These are phyloP conservation scores for Squalus acanthias DNA, from an alignment of 2,797 vertebrate genomes.

Conservation along the genomic window DNA sequence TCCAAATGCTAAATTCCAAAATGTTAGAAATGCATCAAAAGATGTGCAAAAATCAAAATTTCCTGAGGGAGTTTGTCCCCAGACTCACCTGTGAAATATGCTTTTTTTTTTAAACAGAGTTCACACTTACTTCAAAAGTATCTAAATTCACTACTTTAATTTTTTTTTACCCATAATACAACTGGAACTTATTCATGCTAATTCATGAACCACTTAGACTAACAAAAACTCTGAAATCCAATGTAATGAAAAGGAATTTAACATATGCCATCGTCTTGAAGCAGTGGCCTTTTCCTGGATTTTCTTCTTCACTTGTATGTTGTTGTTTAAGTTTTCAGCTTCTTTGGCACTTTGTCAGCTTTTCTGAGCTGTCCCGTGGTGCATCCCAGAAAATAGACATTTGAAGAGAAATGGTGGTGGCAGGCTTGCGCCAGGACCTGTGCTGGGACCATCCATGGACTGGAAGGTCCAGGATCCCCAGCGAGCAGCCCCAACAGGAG, in stretches of 20 bases:
- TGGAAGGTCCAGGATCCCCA: not conserved
- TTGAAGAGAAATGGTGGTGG: not conserved
- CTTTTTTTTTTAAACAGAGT: too few species aligned
- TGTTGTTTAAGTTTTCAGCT: not conserved
- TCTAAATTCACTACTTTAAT: not conserved
- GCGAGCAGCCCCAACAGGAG: not conserved
- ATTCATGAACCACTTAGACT: not conserved
- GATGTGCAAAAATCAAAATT: not conserved
- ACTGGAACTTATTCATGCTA: not conserved
- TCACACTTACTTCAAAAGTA: too few species aligned
- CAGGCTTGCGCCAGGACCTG: not conserved
- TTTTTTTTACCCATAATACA: not conserved
- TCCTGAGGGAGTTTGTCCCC: not conserved
- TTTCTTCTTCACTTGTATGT: too few species aligned
- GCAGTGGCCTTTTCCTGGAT: not conserved
- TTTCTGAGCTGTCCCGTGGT: not conserved
- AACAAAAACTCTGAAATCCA: not conserved
- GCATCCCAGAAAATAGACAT: not conserved
- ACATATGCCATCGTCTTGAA: not conserved
- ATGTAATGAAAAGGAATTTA: not conserved
- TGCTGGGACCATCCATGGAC: not conserved
- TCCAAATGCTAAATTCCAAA: not conserved
- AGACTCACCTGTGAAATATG: not conserved
- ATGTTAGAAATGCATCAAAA: not conserved
- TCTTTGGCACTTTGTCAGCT: not conserved